Base-by-base conservation (phyloP, 2,797 vertebrate species). In the Acrocephalus scirpaceus region DNA sequence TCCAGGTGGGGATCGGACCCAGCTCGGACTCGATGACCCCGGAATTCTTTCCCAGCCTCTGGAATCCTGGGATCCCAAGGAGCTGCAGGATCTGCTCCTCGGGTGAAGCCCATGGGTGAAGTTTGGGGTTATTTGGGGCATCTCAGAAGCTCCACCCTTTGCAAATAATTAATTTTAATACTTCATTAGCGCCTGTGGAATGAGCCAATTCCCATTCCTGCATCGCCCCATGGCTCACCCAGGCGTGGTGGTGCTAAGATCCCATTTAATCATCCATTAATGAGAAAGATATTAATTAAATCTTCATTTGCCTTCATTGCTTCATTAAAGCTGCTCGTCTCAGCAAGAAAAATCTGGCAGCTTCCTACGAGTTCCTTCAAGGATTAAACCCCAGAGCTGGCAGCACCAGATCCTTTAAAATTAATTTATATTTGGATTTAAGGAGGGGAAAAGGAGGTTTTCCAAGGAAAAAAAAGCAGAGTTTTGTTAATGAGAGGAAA, bases 281-380 rank as follows among this genome's bases (percentile, higher is more conserved):
- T 75, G 92, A 34, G 66, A n/a, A 67, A 74, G 75, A 78, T 61
- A 56, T 92, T 91, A 67, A 96, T 96, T 96, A 96, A 88, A 83
- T 34, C 51, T 67, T 77, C 57, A 71, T 86, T 85, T 47, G 70
- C 13, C n/a, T 58, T 77, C 72, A 20, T 94, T 91, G 58, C 34
- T 13, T 79, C 62, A 92, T 70, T 86, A 74, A 86, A 50, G 53
- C 40, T 82, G 61, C 25, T 92, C 57, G 4, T 40, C 67, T 79
- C 74, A 79, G 84, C 57, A 76, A 90, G 74, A 58, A 94, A 89
- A 82, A 82, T 5, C 48, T 85, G 67, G 75, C 53, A 64, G 53
- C 48, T 60, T n/a, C 9, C 54, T 53, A 53, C 1, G 17, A 30
- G 38, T 47, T 73, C 57, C 45, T 73, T 73, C 86, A 64, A 88